Conservation (phyloP, 2,113 vertebrate genomes). For the Zootoca vivipara region DNA sequence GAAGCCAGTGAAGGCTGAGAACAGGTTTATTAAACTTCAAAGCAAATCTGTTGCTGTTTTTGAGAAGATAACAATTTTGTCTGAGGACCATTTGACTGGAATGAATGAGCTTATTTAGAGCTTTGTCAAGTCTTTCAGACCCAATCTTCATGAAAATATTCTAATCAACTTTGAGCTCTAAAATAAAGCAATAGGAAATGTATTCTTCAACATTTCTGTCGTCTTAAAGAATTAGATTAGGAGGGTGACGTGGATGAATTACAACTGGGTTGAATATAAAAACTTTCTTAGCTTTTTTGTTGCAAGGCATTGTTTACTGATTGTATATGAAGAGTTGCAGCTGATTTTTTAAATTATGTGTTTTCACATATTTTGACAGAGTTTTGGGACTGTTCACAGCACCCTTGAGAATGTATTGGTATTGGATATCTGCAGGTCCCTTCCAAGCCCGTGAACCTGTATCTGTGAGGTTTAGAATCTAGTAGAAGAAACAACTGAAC, state of each 20-base stretch:
- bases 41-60: slow-evolving; percentile 17
- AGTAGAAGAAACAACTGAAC: too few relatives aligned
- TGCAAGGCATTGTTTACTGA: too few relatives aligned
- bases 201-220: not conserved
- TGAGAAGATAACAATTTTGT: slow-evolving; percentile 13
- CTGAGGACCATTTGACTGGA: slow-evolving; percentile 25
- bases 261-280: not conserved
- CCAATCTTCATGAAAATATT: slow-evolving; percentile 3
- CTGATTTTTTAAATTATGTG: not conserved
- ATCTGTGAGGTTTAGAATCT: too few relatives aligned
- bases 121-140: slow-evolving; percentile 9
- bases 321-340: not conserved
- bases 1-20: slow-evolving; percentile 8
- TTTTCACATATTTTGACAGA: not conserved
- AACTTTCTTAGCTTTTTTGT: not conserved
- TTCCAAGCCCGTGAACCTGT: too few relatives aligned
- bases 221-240: not conserved
- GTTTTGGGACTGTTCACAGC: not conserved
- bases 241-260: not conserved
- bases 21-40: slow-evolving; percentile 19
- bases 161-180: slow-evolving; percentile 9
- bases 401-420: not conserved
- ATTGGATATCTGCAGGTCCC: too few relatives aligned
- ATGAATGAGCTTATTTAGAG: slow-evolving; percentile 15
- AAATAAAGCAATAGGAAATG: not conserved